Percentiles rank a stretch among this genome's conserved stretches.
Conservation (phyloP, 2,113 vertebrate species). For the Columbina picui region DNA sequence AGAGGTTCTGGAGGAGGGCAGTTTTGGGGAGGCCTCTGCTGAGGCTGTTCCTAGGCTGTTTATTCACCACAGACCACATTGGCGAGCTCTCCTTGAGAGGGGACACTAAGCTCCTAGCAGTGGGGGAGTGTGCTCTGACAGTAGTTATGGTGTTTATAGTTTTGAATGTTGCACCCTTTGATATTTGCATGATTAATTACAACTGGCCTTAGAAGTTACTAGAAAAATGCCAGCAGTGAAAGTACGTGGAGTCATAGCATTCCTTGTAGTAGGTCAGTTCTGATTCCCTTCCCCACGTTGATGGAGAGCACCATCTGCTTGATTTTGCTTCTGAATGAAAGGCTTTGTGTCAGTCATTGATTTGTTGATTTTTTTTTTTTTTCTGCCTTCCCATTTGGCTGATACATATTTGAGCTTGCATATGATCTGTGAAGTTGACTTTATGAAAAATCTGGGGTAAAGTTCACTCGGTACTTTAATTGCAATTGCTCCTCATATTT, state of each 20-base stretch:
- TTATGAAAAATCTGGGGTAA: not conserved
- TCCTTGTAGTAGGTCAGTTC: not conserved
- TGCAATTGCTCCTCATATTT: not conserved
- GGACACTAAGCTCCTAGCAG: not conserved
- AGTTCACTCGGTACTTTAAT: not conserved
- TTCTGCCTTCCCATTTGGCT: not conserved
- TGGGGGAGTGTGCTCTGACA: not conserved
- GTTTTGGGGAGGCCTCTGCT: not conserved
- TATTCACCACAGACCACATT: not conserved
- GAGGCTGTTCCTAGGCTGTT: not conserved
- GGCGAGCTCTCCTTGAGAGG: not conserved
- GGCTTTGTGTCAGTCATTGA: not conserved
- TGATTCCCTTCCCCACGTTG: not conserved
- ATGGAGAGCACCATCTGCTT: not conserved
- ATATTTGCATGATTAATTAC: not conserved
- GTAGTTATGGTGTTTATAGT: not conserved
- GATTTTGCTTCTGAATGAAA: not conserved
- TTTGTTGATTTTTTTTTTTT: not conserved
- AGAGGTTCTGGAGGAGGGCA: not conserved
- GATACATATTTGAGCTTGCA: accelerated
- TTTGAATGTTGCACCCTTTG: not conserved
- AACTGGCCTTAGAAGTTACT: not conserved
- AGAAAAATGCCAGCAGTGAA: not conserved
- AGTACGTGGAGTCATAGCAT: not conserved
- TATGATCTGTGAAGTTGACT: not conserved